Percentiles rank a stretch among this genome's conserved stretches.
Conservation (phyloP, 2,797 vertebrate genomes). For the Malacoraja senta region DNA sequence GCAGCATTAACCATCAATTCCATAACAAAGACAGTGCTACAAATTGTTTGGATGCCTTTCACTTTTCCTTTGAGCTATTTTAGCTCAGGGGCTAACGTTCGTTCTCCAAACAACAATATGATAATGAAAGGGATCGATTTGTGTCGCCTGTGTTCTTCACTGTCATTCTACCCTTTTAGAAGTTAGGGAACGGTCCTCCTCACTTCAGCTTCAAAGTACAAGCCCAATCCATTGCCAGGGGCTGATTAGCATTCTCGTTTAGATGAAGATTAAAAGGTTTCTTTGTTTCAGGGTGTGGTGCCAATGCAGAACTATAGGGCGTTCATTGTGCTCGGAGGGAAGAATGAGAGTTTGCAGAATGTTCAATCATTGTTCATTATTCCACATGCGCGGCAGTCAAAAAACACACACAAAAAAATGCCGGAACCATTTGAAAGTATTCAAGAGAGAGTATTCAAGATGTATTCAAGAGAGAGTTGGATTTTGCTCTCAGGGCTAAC, state of each 20-base stretch:
- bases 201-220: not conserved
- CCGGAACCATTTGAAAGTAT: not conserved
- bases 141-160: not conserved
- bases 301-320: not conserved
- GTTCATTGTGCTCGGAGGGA: not conserved
- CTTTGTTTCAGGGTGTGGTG: not conserved
- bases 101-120: not conserved
- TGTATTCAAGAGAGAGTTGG: too few species aligned
- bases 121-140: not conserved
- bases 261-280: not conserved
- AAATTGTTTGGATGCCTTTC: not conserved
- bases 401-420: not conserved
- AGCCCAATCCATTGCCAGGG: not conserved
- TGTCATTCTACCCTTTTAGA: not conserved
- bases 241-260: not conserved
- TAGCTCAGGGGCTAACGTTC: not conserved
- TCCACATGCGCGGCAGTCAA: not conserved
- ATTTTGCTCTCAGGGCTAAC: too few species aligned
- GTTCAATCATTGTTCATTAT: not conserved
- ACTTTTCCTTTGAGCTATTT: not conserved
- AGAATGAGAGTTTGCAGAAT: not conserved
- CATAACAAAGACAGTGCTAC: not conserved
- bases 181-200: not conserved
- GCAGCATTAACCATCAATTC: not conserved
- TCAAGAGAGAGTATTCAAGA: too few species aligned